Evolutionary conservation across 2,113 vertebrate species (phyloP).

Genomic region (Chlorodrepanis virens): DNA sequence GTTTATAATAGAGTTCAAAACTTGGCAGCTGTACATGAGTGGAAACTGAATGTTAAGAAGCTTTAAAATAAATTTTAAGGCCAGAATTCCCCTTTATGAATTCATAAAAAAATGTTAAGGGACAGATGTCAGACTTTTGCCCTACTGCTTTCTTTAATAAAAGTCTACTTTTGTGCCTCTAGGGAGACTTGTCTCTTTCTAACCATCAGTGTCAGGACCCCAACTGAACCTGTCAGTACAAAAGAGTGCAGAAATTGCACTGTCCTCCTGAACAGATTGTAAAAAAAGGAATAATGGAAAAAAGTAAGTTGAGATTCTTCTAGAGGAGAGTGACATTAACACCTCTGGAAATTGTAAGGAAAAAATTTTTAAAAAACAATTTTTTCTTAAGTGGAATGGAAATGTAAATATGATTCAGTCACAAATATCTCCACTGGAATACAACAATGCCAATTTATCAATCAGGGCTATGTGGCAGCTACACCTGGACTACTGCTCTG

Average conservation of each 20-base stretch:
- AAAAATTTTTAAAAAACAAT: not conserved
- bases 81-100: not conserved
- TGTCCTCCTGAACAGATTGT: not conserved
- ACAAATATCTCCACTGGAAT: not conserved
- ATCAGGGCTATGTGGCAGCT: not conserved
- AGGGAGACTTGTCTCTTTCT: conserved; percentile 32
- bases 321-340: not conserved
- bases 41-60: not conserved
- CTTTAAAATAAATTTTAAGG: not conserved
- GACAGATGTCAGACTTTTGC: not conserved
- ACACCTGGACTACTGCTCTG: not conserved
- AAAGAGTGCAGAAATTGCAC: not conserved
- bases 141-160: conserved; percentile 10
- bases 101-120: conserved; percentile 1
- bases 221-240: conserved; percentile 16
- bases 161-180: conserved; percentile 15
- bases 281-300: not conserved
- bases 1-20: not conserved
- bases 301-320: not conserved
- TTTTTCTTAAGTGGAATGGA: not conserved
- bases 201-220: conserved; percentile 14
- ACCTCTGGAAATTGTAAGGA: not conserved
- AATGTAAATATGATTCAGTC: not conserved
- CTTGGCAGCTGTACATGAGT: not conserved
- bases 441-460: not conserved